phyloP scores from a whole-genome alignment of 2,888 invertebrate species.

The Apamea crenata region DNA sequence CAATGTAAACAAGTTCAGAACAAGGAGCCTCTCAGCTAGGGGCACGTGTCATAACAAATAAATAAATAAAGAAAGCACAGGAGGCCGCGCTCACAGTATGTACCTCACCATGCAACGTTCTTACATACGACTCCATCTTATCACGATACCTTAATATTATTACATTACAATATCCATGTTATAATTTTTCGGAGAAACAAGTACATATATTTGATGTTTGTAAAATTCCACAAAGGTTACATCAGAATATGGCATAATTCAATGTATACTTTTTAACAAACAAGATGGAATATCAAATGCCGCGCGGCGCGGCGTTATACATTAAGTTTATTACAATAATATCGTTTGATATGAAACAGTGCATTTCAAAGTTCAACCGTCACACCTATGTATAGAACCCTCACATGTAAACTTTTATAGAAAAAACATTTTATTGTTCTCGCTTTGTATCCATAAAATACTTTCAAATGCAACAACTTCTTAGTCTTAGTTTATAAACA shows the following conservation, averaged over 20 bases:
- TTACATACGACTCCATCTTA: slow-evolving; percentile 79
- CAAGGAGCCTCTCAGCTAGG: slow-evolving; percentile 62
- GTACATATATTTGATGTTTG: slow-evolving; percentile 64
- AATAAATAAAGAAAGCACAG: slow-evolving; percentile 71
- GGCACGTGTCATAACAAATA: slow-evolving; percentile 66
- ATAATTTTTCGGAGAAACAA: slow-evolving; percentile 77
- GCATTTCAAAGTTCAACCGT: slow-evolving; percentile 83
- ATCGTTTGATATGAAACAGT: slow-evolving; percentile 88
- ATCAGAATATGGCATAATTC: slow-evolving; percentile 77
- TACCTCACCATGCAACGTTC: slow-evolving; percentile 73
- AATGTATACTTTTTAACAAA: slow-evolving; percentile 86
- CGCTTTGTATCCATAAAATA: slow-evolving; percentile 90
- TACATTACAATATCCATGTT: slow-evolving; percentile 80
- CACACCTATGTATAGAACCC: slow-evolving; percentile 82
- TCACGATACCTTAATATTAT: slow-evolving; percentile 79
- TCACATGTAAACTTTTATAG: slow-evolving; percentile 89
- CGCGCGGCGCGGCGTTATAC: slow-evolving; percentile 79
- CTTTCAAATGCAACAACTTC: slow-evolving; percentile 90
- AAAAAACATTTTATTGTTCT: slow-evolving; percentile 90
- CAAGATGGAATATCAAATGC: slow-evolving; percentile 87
- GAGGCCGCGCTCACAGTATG: slow-evolving; percentile 4
- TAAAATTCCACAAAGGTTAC: slow-evolving; percentile 71
- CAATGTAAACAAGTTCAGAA: slow-evolving; percentile 68
- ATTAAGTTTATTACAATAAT: slow-evolving; percentile 80
- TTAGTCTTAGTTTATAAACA: slow-evolving; percentile 89